Percentiles rank a stretch among this genome's conserved stretches.
These are phyloP conservation scores for Alligator sinensis DNA, from an alignment of 2,113 vertebrate genomes.

Conservation along the genomic window DNA sequence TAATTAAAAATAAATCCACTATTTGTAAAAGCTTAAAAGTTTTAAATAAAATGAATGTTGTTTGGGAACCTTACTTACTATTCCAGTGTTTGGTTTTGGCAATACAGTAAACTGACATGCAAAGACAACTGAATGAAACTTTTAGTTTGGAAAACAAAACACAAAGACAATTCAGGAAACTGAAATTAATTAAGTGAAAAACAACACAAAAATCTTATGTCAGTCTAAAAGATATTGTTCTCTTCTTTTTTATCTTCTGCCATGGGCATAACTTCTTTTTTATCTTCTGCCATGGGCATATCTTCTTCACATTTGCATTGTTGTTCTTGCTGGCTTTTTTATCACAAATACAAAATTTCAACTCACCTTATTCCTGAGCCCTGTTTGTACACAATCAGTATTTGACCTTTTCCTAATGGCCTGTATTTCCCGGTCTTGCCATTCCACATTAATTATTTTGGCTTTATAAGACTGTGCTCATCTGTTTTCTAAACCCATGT, in stretches of 20 bases:
- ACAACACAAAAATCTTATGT: not conserved
- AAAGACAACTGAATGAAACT: not conserved
- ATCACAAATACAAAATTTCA: not conserved
- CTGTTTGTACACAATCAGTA: not conserved
- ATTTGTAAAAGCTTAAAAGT: not conserved
- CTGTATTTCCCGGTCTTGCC: not conserved
- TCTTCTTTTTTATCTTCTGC: not conserved
- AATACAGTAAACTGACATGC: not conserved
- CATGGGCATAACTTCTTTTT: not conserved
- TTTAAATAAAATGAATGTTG: not conserved
- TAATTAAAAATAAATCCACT: not conserved
- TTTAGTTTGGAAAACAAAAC: not conserved
- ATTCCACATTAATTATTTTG: not conserved
- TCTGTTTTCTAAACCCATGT: not conserved
- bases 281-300: not conserved
- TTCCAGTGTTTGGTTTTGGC: not conserved
- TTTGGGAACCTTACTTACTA: not conserved
- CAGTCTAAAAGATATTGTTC: not conserved
- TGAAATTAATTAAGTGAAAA: not conserved
- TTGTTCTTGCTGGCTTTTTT: not conserved
- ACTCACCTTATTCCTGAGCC: not conserved
- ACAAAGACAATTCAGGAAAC: fast-evolving
- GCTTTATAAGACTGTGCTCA: fast-evolving
- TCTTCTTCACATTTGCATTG: not conserved
- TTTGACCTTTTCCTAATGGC: not conserved